A percentile compares a stretch with the other conserved stretches of the same genome.
phyloP scores from a whole-genome alignment of 2,888 invertebrate genomes.

The Bimastos eiseni region DNA sequence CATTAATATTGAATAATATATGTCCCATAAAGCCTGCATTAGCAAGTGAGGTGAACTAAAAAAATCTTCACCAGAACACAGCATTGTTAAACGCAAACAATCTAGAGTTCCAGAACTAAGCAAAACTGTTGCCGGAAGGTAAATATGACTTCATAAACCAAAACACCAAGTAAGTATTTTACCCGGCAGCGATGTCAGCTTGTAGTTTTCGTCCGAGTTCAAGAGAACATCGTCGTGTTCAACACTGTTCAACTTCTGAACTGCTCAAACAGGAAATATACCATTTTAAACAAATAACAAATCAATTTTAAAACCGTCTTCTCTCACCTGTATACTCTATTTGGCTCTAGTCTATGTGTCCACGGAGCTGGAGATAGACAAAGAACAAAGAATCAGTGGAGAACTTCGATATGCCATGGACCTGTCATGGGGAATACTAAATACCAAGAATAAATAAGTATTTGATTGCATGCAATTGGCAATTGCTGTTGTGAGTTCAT shows the following conservation, averaged over 20 bases:
- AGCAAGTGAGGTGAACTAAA: too few relatives aligned
- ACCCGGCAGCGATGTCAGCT: background rate
- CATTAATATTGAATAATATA: too few relatives aligned
- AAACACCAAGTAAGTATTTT: background rate
- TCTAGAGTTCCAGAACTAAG: background rate
- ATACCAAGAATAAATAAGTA: too few relatives aligned
- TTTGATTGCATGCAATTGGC: too few relatives aligned
- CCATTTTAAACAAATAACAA: background rate
- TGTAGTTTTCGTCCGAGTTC: background rate
- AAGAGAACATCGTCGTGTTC: background rate
- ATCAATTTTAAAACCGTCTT: background rate
- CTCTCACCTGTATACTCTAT: background rate
- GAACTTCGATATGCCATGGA: too few relatives aligned
- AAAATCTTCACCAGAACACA: too few relatives aligned
- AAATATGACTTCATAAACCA: background rate
- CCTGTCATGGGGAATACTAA: too few relatives aligned
- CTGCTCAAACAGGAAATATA: background rate
- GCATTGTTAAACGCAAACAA: too few relatives aligned
- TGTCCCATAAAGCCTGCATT: too few relatives aligned
- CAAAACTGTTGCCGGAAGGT: background rate
- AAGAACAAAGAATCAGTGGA: too few relatives aligned
- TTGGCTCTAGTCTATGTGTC: background rate
- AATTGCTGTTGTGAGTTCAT: too few relatives aligned
- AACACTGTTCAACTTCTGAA: background rate
- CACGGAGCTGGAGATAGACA: too few relatives aligned